Evolutionary conservation across 2,113 vertebrate species (phyloP).

Genomic region (Gymnarchus niloticus): DNA sequence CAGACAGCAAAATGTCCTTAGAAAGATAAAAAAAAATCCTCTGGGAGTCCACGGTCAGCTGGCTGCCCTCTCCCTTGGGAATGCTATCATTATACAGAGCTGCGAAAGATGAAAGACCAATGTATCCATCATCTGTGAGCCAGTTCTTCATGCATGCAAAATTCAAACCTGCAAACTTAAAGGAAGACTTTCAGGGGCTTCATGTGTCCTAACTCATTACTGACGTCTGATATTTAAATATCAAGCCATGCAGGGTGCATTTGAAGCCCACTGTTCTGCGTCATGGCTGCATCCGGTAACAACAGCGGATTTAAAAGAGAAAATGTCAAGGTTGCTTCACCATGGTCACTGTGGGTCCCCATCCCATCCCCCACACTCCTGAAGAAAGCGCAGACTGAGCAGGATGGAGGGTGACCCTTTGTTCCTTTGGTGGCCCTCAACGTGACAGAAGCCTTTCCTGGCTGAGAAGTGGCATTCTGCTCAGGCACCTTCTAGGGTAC

Average conservation of each 20-base stretch:
- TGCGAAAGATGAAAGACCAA: no score
- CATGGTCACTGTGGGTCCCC: neutral
- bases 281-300: neutral
- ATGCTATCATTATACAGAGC: no score
- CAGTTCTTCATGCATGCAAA: no score
- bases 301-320: neutral
- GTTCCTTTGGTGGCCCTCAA: neutral
- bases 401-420: neutral
- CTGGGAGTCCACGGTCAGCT: no score
- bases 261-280: neutral
- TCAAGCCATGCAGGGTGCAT: neutral
- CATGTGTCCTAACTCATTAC: neutral
- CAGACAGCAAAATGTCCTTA: no score
- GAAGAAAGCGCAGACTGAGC: neutral
- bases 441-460: neutral
- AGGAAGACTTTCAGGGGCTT: neutral
- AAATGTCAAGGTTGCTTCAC: neutral
- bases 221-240: slow-evolving; percentile 4
- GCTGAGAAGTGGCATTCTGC: neutral
- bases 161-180: neutral
- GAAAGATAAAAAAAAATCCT: no score
- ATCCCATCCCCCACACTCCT: neutral
- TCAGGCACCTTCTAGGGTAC: neutral
- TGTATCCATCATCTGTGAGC: no score
- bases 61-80: no score